Evolutionary conservation across 2,888 invertebrate genomes (phyloP).

Genomic region (Cecidostiba fungosa): DNA sequence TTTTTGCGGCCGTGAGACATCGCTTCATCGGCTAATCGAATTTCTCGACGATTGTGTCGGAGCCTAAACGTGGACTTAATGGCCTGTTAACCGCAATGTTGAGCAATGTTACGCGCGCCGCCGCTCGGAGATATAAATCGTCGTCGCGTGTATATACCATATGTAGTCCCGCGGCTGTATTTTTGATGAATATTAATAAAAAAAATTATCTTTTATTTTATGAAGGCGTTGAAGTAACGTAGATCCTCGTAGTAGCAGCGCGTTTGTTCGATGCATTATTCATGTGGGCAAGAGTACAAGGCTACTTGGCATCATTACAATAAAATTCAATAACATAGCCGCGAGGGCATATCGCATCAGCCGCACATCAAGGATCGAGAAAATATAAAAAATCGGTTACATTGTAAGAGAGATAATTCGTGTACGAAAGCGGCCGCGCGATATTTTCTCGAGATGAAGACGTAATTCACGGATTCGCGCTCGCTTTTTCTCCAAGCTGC

Average conservation of each 20-base stretch:
- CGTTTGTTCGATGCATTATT: too few relatives aligned
- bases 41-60: background rate
- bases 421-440: too few relatives aligned
- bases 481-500: background rate
- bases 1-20: slow-evolving; percentile 3
- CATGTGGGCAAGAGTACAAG: too few relatives aligned
- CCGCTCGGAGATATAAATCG: background rate
- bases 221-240: slow-evolving; percentile 5
- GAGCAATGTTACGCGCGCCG: background rate
- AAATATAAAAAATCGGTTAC: background rate
- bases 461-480: slow-evolving; percentile 46
- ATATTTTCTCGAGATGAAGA: slow-evolving; percentile 55
- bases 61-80: slow-evolving; percentile 9
- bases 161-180: background rate
- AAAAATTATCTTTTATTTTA: background rate
- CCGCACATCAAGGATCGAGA: too few relatives aligned
- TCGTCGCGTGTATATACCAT: background rate
- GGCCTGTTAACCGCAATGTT: slow-evolving; percentile 12
- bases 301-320: too few relatives aligned
- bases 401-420: slow-evolving; percentile 1
- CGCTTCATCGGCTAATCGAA: slow-evolving; percentile 21
- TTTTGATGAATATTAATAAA: slow-evolving; percentile 15
- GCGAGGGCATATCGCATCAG: too few relatives aligned
- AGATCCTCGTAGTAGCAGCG: background rate
- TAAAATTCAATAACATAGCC: too few relatives aligned